A percentile compares a stretch with the other conserved stretches of the same genome.
Evolutionary conservation across 2,888 invertebrate species (phyloP).

Genomic region (Cryptus armator): DNA sequence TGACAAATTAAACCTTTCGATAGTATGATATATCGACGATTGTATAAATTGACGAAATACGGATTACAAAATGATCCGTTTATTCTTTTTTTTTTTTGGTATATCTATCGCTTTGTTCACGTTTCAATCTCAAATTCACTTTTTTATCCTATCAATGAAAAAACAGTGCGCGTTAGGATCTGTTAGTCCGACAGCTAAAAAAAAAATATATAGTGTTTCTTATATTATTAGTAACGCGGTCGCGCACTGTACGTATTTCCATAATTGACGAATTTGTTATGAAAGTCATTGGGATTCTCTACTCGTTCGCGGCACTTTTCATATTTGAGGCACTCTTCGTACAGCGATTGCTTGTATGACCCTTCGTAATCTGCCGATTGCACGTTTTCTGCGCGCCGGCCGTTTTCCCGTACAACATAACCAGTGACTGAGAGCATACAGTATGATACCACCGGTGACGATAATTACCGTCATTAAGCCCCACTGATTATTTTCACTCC

Average conservation of each 20-base stretch:
- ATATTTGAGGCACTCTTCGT: constrained; percentile 83
- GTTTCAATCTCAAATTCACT: constrained; percentile 26
- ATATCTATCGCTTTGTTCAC: constrained; percentile 24
- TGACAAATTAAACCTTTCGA: constrained; percentile 25
- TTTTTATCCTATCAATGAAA: constrained; percentile 60
- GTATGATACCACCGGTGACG: constrained; percentile 73
- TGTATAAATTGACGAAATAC: constrained; percentile 18
- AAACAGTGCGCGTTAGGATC: constrained; percentile 50
- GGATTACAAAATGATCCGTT: constrained; percentile 27
- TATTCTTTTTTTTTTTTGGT: constrained; percentile 58
- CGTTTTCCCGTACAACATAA: constrained; percentile 78
- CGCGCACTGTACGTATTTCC: constrained; percentile 40
- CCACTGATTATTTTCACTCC: constrained; percentile 74
- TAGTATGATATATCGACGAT: constrained; percentile 22
- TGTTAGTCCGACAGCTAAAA: constrained; percentile 16
- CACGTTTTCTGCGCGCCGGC: constrained; percentile 81
- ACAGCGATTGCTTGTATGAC: constrained; percentile 83
- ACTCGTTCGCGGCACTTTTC: constrained; percentile 49
- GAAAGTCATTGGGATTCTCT: constrained; percentile 20
- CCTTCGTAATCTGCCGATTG: constrained; percentile 81
- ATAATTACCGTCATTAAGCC: constrained; percentile 75
- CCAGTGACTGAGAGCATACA: constrained; percentile 79
- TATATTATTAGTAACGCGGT: background rate
- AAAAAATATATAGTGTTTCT: constrained; percentile 25
- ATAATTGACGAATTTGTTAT: constrained; percentile 28